Conservation (phyloP, 35 echinoderm and acorn worm species). For the Chiridota heheva region DNA sequence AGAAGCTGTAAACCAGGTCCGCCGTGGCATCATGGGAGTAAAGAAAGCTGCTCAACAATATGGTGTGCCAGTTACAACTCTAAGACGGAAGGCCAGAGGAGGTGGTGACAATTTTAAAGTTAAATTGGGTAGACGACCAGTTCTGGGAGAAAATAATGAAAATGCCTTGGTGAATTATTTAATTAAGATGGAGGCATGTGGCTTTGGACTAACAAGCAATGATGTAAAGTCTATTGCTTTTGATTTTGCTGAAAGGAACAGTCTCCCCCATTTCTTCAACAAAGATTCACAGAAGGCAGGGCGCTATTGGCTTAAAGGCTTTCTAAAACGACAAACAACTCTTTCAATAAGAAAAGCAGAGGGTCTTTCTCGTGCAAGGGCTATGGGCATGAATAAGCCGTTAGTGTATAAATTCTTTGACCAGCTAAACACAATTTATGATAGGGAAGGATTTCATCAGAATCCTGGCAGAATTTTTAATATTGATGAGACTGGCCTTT, state of each 20-base stretch:
- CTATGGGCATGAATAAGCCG: slow-evolving; percentile 23
- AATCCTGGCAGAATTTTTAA: slow-evolving; percentile 32
- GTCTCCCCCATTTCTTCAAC: slow-evolving; percentile 39
- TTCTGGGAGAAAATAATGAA: slow-evolving; percentile 4
- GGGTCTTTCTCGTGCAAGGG: slow-evolving; percentile 28
- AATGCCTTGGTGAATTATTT: slow-evolving; percentile 14
- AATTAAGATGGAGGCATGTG: slow-evolving; percentile 41
- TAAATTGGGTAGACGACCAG: slow-evolving; percentile 15
- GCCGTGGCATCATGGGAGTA: slow-evolving; percentile 27
- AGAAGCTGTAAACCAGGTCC: slow-evolving; percentile 34
- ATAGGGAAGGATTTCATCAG: slow-evolving; percentile 1
- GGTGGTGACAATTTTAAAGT: slow-evolving; percentile 1
- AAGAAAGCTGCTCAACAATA: slow-evolving; percentile 3
- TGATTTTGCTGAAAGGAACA: slow-evolving; percentile 33
- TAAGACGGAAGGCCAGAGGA: slow-evolving; percentile 10
- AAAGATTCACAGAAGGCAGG: slow-evolving; percentile 30
- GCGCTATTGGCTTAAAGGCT: slow-evolving; percentile 31
- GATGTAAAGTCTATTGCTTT: slow-evolving; percentile 44
- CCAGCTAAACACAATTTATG: neutral
- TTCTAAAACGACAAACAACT: slow-evolving; percentile 22
- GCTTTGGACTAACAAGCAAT: slow-evolving; percentile 31
- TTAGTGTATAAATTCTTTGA: slow-evolving; percentile 25
- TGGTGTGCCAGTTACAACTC: slow-evolving; percentile 16
- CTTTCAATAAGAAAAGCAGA: slow-evolving; percentile 28
- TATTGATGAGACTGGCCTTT: slow-evolving; percentile 28